These are phyloP conservation scores for Eristalinus sepulchralis DNA, from an alignment of 2,888 invertebrate genomes.

Conservation along the genomic window DNA sequence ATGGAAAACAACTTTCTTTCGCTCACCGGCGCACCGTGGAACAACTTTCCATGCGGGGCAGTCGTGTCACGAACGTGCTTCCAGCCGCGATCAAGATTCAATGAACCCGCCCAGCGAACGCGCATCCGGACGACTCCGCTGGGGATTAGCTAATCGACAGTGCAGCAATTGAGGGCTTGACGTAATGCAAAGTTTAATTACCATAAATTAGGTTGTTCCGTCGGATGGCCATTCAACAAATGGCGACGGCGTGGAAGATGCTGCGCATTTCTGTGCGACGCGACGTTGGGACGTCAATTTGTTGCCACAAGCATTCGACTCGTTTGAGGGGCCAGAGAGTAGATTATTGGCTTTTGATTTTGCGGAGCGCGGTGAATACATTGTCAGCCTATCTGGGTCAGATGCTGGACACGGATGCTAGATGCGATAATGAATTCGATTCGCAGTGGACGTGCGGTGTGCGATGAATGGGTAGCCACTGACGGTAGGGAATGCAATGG, in stretches of 20 bases:
- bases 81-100: slow-evolving; percentile 31
- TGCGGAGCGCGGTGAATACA: not conserved
- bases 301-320: slow-evolving; percentile 15
- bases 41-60: slow-evolving; percentile 62
- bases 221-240: no score
- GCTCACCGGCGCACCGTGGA: slow-evolving; percentile 14
- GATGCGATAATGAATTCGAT: not conserved
- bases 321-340: not conserved
- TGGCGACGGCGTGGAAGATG: slow-evolving; percentile 2
- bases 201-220: slow-evolving; percentile 37
- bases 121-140: slow-evolving; percentile 2
- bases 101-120: slow-evolving; percentile 51
- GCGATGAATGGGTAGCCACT: not conserved
- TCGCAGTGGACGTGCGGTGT: not conserved
- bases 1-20: slow-evolving; percentile 70
- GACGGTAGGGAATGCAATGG: not conserved
- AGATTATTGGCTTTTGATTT: not conserved
- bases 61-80: slow-evolving; percentile 45
- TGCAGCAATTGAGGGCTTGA: slow-evolving; percentile 35
- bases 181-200: slow-evolving; percentile 62
- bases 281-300: slow-evolving; percentile 8
- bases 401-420: not conserved
- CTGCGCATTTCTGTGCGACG: no score
- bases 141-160: slow-evolving; percentile 45
- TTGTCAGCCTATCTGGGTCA: not conserved